Evolutionary conservation across 1,140 invertebrate species (phyloP).

Genomic region (Brachionus sp.): DNA sequence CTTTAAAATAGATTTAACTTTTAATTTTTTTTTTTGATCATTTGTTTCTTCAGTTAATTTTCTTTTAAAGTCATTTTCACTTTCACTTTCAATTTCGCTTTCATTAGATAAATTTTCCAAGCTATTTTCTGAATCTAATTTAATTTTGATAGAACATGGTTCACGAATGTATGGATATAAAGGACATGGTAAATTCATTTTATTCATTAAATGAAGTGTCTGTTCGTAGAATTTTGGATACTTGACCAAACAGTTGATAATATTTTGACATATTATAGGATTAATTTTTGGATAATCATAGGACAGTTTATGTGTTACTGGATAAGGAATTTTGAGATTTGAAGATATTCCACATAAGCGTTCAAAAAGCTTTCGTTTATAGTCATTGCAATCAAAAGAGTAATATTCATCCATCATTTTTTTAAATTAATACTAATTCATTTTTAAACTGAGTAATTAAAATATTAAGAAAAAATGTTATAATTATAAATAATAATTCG

Average conservation of each 20-base stretch:
- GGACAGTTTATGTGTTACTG: neutral
- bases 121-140: neutral
- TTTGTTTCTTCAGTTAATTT: neutral
- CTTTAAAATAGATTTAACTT: conserved; percentile 34
- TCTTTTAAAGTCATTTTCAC: neutral
- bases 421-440: no score
- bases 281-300: conserved; percentile 36
- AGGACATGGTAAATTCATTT: conserved; percentile 83
- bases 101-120: conserved; percentile 1
- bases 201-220: conserved; percentile 88
- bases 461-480: no score
- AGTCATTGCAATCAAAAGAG: neutral
- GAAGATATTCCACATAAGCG: conserved; percentile 10
- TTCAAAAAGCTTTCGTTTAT: conserved; percentile 33
- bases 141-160: neutral
- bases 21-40: neutral
- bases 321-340: conserved; percentile 11
- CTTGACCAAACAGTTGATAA: neutral
- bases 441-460: no score
- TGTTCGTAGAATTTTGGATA: conserved; percentile 70
- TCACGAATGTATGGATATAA: conserved; percentile 62
- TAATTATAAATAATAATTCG: no score
- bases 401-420: neutral
- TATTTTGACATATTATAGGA: conserved; percentile 33
- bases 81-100: conserved; percentile 10